phyloP scores from a whole-genome alignment of 2,797 vertebrate species.

The Lindbergichthys nudifrons region DNA sequence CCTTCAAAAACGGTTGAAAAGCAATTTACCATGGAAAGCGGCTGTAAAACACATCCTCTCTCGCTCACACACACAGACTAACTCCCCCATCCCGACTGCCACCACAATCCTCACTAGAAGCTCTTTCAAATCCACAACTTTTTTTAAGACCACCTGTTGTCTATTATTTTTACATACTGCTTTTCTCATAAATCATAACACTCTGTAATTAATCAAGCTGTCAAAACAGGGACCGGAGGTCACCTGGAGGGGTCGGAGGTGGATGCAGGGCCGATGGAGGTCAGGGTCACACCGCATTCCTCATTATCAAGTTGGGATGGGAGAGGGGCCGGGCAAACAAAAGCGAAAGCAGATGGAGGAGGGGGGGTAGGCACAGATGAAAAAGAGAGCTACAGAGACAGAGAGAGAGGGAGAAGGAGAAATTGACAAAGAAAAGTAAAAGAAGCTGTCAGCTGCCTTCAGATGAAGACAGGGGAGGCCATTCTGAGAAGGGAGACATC shows the following conservation, averaged over 20 bases:
- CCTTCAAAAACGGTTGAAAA: constrained; percentile 75
- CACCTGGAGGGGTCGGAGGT: constrained; percentile 95
- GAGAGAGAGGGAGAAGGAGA: constrained; percentile 80
- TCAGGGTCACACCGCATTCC: constrained; percentile 99
- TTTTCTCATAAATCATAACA: constrained; percentile 99
- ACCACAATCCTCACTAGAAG: constrained; percentile 66
- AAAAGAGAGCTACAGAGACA: constrained; percentile 86
- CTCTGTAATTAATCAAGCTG: constrained; percentile 99
- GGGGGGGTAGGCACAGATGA: constrained; percentile 68
- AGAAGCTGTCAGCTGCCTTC: constrained; percentile 87
- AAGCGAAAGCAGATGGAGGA: constrained; percentile 92
- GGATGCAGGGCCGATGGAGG: constrained; percentile 96
- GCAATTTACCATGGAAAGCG: constrained; percentile 78
- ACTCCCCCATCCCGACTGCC: constrained; percentile 65
- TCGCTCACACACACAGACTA: constrained; percentile 44
- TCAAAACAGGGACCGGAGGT: constrained; percentile 97
- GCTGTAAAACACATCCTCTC: constrained; percentile 75
- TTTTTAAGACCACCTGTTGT: constrained; percentile 98
- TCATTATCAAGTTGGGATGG: constrained; percentile 99
- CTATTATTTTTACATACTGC: constrained; percentile 99
- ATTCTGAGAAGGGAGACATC: constrained; percentile 77
- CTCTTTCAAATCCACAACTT: constrained; percentile 74
- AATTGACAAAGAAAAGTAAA: constrained; percentile 92
- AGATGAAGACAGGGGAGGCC: constrained; percentile 83
- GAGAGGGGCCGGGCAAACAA: constrained; percentile 96